Evolutionary conservation across 1,140 invertebrate species (phyloP), one percentile per base, ranked within the genome.

Genomic region (Diachasma alloeum): DNA sequence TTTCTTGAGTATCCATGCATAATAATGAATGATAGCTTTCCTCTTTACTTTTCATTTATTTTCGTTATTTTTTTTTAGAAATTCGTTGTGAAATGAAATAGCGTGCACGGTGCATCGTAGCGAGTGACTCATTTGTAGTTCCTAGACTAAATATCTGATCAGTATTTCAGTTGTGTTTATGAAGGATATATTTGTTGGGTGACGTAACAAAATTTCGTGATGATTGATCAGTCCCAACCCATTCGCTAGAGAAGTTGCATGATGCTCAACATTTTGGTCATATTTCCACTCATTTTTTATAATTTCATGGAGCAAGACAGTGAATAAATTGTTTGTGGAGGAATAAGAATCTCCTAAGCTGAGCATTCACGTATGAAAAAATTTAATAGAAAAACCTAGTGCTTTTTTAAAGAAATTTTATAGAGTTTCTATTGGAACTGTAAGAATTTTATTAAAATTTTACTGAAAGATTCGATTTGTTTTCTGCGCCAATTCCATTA

Each of bases 201-300:
- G 59, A 63, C 19, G 59, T 63, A 63, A 70, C 5, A 42, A 24
- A 24, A n/a, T 63, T 63, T 15, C 19, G 59, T 63, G 59, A 26
- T 63, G 19, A 63, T 53, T n/a, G 36, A 6, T 39, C 26, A 48
- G 70, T 59, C 39, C 75, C 31, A 71, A 76, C 56, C 75, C 68
- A 76, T 76, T 76, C 75, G 68, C 75, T 76, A 76, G 26, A 63
- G 67, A 46, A 75, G 71, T 31, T 53, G 13, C 53, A 31, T 36
- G 71, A 53, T 70, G 17, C 36, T 76, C 37, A 66, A 72, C 36
- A 69, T 71, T 72, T 76, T 69, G 75, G 75, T 72, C 75, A 76
- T 71, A 69, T 17, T 26, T 19, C 22, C 19, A 17, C 13, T 13
- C 4, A 17, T 17, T 53, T 53, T 53, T 53, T 53, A 13, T 17